These are phyloP conservation scores for Uropsilus gracilis DNA, from an alignment of 2,113 vertebrate genomes.

Conservation along the genomic window DNA sequence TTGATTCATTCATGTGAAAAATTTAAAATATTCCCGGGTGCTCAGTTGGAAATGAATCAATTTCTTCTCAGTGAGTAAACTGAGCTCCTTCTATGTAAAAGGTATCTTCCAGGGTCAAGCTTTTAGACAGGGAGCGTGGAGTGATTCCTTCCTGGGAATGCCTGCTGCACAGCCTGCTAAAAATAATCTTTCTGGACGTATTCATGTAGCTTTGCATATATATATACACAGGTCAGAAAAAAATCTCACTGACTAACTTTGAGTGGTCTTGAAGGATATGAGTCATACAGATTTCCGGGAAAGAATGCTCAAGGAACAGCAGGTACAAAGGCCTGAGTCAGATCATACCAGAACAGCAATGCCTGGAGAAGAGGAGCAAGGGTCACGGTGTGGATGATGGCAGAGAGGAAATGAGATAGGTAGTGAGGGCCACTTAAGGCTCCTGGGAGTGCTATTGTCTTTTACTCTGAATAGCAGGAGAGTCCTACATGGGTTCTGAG, in stretches of 20 bases:
- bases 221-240: neutral
- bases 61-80: neutral
- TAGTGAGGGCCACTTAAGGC: too few relatives aligned
- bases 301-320: neutral
- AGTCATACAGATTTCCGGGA: neutral
- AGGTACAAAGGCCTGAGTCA: neutral
- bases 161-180: rapidly evolving
- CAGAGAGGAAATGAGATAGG: neutral
- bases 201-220: too few relatives aligned
- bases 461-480: neutral
- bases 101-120: neutral
- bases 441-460: neutral
- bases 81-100: neutral
- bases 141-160: neutral
- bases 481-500: neutral
- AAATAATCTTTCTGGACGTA: neutral
- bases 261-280: neutral
- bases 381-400: neutral
- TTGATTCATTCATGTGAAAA: neutral
- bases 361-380: neutral
- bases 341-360: neutral
- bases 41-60: neutral
- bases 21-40: neutral
- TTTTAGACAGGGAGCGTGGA: neutral
- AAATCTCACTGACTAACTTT: neutral